Evolutionary conservation across 2,113 vertebrate genomes (phyloP), one percentile per base, ranked within the genome.

Genomic region (Amazona guildingii): DNA sequence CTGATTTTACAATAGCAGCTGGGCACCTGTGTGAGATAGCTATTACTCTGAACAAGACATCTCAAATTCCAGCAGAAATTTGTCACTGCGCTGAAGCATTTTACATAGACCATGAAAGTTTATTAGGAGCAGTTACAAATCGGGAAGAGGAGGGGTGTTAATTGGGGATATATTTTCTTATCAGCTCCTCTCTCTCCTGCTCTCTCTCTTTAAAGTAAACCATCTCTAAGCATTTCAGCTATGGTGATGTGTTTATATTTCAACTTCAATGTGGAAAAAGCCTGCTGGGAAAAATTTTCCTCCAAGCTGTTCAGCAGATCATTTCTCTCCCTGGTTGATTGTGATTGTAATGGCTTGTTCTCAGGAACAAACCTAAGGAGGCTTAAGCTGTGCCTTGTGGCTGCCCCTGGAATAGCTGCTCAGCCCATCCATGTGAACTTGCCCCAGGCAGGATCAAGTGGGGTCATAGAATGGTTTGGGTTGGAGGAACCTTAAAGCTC

Each of bases 1-100:
- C 98, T 99, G 99, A 98, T 99, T 99, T 99, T 99, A 99, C 99
- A 99, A 98, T 98, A 99, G 98, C 99, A 99, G 99, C 98, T 98
- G 98, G 98, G 99, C 99, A 99, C 99, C 99, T 99, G 99, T 98
- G 98, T 96, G 98, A 98, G 98, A 98, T 97, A 98, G 98, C 98
- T 98, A 99, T 99, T 99, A 99, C 98, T 99, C 98, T 98, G 98
- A 99, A 99, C 98, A 99, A 99, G 99, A 99, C 99, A 98, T 99
- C 99, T 99, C 98, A 97, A 96, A 98, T 99, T 99, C 98, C 97
- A 97, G 91, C 97, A 97, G 97, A 96, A 98, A 98, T 98, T 97
- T 98, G 98, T 98, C 98, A 98, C 97, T 39, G 41, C 93, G 83
- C 91, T 88, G 95, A 95, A 95, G 97, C 94, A 94, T 97, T 97